phyloP scores from a whole-genome alignment of 2,888 invertebrate genomes.

The Therioaphis trifolii region DNA sequence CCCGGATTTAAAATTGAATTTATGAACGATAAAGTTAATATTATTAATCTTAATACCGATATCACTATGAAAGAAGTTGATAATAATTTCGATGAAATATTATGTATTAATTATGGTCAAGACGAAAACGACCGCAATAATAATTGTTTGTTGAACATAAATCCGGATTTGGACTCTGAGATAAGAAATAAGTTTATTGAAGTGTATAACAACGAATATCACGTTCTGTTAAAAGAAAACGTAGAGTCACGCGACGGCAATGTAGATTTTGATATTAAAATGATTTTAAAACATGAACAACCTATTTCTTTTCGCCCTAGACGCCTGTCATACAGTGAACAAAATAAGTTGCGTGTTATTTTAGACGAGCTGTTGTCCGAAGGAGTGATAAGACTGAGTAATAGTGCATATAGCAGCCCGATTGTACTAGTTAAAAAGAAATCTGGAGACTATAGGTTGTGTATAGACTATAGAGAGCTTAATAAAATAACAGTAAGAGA shows the following conservation, averaged over 20 bases:
- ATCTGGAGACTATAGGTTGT: too few species aligned
- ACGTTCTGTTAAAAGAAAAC: not conserved
- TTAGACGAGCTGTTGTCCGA: not conserved
- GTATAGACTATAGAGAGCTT: too few species aligned
- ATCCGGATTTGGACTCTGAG: not conserved
- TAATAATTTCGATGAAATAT: too few species aligned
- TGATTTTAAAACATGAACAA: too few species aligned
- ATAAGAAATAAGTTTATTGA: not conserved
- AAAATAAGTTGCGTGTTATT: not conserved
- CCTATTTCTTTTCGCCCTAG: not conserved
- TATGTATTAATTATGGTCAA: too few species aligned
- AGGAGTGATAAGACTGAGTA: not conserved
- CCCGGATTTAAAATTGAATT: not conserved
- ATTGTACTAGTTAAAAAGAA: too few species aligned
- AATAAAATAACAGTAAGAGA: too few species aligned
- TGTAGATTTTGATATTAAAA: slow-evolving; percentile 14
- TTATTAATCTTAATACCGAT: not conserved
- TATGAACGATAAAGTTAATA: not conserved
- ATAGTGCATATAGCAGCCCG: not conserved
- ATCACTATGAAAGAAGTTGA: too few species aligned
- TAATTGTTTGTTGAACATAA: not conserved
- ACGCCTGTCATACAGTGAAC: not conserved
- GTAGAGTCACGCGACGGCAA: too few species aligned
- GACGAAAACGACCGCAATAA: too few species aligned
- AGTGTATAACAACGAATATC: not conserved